phyloP scores from a whole-genome alignment of 2,888 invertebrate species.

The Andrena hattorfiana region DNA sequence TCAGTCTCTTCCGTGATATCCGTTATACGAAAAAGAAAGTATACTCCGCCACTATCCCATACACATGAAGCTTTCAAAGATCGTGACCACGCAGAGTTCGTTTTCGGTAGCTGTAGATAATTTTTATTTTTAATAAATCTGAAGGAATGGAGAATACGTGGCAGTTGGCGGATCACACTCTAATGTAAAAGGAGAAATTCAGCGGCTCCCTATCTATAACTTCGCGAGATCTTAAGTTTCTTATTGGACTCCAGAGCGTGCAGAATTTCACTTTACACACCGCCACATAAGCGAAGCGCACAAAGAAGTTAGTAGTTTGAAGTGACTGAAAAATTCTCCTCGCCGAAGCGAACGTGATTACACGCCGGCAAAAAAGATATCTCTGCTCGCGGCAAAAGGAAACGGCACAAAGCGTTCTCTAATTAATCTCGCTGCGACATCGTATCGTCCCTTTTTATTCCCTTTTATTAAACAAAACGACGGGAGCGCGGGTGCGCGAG shows the following conservation, averaged over 20 bases:
- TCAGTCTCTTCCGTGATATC: neutral
- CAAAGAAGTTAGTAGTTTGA: too few relatives aligned
- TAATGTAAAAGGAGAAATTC: neutral
- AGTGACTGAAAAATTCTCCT: too few relatives aligned
- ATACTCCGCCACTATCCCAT: neutral
- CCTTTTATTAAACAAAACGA: slow-evolving; percentile 22
- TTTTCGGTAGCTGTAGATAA: neutral
- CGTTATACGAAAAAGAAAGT: neutral
- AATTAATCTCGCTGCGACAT: slow-evolving; percentile 31
- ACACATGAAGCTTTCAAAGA: too few relatives aligned
- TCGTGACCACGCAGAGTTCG: too few relatives aligned
- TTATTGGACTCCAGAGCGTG: too few relatives aligned
- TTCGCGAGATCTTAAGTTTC: too few relatives aligned
- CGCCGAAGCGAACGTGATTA: neutral
- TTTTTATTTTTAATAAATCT: neutral
- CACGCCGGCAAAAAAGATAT: neutral
- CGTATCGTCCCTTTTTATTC: neutral
- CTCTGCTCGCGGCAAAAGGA: neutral
- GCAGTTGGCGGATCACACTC: neutral
- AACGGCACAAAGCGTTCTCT: neutral
- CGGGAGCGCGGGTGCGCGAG: neutral
- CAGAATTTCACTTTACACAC: too few relatives aligned
- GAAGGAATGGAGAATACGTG: neutral
- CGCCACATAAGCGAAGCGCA: too few relatives aligned
- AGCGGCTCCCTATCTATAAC: too few relatives aligned